Evolutionary conservation across 1,140 invertebrate species (phyloP).

Genomic region (Druon quercuslanigerum): DNA sequence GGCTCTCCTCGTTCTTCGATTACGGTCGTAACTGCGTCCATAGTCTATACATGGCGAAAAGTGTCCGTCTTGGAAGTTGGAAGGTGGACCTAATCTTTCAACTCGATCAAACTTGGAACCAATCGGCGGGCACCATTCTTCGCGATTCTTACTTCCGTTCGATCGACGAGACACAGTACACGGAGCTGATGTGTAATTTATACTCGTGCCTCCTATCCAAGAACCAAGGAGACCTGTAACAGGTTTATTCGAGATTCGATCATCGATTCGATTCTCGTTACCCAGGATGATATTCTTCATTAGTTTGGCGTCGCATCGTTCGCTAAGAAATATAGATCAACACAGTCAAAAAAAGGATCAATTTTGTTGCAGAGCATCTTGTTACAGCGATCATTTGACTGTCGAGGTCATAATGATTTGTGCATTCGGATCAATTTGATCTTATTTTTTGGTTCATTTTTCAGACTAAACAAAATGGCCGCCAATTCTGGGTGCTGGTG

Average conservation of each 20-base stretch:
- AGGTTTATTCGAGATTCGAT: conserved; percentile 28
- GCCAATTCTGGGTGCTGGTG: no score
- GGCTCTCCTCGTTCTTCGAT: conserved; percentile 46
- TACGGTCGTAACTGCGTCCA: conserved; percentile 33
- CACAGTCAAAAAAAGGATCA: no score
- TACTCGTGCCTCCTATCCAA: conserved; percentile 9
- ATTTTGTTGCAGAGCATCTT: no score
- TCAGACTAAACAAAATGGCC: no score
- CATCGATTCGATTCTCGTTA: conserved; percentile 25
- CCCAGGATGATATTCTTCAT: conserved; percentile 15
- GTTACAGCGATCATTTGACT: no score
- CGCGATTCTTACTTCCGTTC: conserved; percentile 30
- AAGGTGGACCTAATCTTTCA: conserved; percentile 22
- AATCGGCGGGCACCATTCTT: conserved; percentile 2
- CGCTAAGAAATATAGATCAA: neutral
- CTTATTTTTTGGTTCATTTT: no score
- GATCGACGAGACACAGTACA: conserved; percentile 6
- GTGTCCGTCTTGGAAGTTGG: conserved; percentile 10
- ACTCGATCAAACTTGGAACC: conserved; percentile 25
- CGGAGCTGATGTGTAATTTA: conserved; percentile 20
- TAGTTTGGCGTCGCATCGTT: neutral
- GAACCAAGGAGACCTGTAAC: neutral
- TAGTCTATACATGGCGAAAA: conserved; percentile 29
- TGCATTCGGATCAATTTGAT: no score
- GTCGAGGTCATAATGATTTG: no score